Base-by-base conservation (phyloP, 2,888 invertebrate species). In the Polia nebulosa region DNA sequence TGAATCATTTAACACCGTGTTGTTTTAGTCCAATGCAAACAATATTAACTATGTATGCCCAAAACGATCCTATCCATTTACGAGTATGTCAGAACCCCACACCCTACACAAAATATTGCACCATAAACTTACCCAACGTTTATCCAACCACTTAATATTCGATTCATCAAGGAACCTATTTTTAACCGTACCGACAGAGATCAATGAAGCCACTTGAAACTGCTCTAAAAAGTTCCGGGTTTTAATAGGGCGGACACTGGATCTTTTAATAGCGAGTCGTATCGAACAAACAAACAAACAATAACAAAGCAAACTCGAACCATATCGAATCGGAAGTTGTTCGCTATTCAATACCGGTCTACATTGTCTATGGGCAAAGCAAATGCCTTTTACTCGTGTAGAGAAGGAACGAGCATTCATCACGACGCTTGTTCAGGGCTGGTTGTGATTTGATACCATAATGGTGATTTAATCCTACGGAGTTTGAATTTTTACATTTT, bases 191-290 rank as follows among this genome's bases (percentile, higher is more conserved):
- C 63, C 15, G 27, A 58, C 53, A 62, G 32, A 58, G 55, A 74
- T 77, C 74, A 74, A 72, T 72, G 11, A 55, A 64, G 17, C 72
- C 64, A 76, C 72, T 73, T 76, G 49, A 77, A 63, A 20, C 20
- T 29, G 27, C n/a, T 51, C 34, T 51, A 74, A 58, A 61, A 55
- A 74, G 56, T 62, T 80, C 78, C 69, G 73, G 17, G 44, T 58
- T 56, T 41, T 60, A 67, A 59, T 63, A 66, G 47, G 41, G 52
- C 59, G 47, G 63, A 76, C 62, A 57, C 60, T 58, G 36, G 49
- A 58, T 66, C 47, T 81, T 66, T 62, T 78, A 71, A 75, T 72
- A 69, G 57, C 20, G 3, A 55, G 47, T 68, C 57, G 51, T 76
- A 65, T 20, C 17, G 44, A 56, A 66, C 62, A 67, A 58, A 60